Conservation (phyloP, 2,888 invertebrate genomes). For the Eutolmus rufibarbis region DNA sequence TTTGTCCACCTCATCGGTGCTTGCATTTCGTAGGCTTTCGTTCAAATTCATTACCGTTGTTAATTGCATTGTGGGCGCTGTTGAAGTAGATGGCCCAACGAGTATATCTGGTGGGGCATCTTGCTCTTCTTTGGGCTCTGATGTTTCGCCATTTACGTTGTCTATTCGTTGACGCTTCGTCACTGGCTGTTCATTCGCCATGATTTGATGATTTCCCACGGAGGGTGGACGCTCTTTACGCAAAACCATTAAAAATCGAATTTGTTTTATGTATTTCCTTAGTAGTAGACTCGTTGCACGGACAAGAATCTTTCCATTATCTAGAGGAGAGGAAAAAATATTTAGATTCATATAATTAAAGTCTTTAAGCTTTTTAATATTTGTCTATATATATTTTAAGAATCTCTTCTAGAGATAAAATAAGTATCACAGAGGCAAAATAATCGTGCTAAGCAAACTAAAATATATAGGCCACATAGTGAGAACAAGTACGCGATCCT, state of each 20-base stretch:
- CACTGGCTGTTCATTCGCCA: slow-evolving; percentile 83
- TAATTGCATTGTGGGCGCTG: slow-evolving; percentile 41
- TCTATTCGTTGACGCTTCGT: slow-evolving; percentile 83
- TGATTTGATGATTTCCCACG: slow-evolving; percentile 55
- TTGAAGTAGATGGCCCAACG: slow-evolving; percentile 42
- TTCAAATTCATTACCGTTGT: slow-evolving; percentile 38
- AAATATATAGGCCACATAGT: too few species aligned
- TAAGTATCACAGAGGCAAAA: too few species aligned
- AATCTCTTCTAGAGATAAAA: too few species aligned
- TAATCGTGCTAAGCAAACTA: too few species aligned
- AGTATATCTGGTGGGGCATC: slow-evolving; percentile 39
- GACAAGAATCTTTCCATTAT: not conserved
- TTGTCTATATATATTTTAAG: too few species aligned
- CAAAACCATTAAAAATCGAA: slow-evolving; percentile 51
- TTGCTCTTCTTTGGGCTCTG: slow-evolving; percentile 47
- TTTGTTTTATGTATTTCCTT: not conserved
- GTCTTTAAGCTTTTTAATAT: not conserved
- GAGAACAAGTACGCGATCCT: too few species aligned
- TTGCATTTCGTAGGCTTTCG: slow-evolving; percentile 33
- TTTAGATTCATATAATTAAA: not conserved
- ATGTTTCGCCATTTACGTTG: slow-evolving; percentile 48
- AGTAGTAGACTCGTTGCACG: not conserved
- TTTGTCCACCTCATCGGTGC: slow-evolving; percentile 47
- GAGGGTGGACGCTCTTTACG: slow-evolving; percentile 52
- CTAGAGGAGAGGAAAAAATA: not conserved